Evolutionary conservation across 2,797 vertebrate genomes (phyloP).

Genomic region (Pseudochromis fuscus): DNA sequence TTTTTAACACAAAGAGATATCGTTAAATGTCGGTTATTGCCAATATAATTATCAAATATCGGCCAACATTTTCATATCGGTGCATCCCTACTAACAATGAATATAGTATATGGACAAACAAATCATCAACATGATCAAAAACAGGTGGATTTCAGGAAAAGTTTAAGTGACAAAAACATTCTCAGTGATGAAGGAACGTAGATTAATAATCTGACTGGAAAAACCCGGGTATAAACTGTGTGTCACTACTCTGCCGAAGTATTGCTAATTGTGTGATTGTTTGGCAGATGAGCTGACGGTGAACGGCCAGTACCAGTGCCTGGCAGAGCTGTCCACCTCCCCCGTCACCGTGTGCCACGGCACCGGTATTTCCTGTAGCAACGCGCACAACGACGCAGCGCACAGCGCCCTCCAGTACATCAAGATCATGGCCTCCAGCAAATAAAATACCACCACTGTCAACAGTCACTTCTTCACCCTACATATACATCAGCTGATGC

Average conservation of each 20-base stretch:
- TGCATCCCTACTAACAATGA: no score
- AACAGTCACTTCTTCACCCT: not conserved
- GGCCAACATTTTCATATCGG: no score
- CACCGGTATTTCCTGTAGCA: slow-evolving; percentile 88
- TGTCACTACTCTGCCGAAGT: not conserved
- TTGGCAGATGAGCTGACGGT: slow-evolving; percentile 88
- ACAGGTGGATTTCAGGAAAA: not conserved
- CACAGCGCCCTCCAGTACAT: slow-evolving; percentile 90
- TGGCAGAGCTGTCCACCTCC: slow-evolving; percentile 88
- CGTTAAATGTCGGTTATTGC: no score
- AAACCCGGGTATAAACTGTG: not conserved
- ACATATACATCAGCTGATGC: slow-evolving; percentile 26
- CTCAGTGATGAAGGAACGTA: not conserved
- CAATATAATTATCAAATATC: no score
- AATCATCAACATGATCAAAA: not conserved
- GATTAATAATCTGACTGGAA: not conserved
- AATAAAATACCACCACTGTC: slow-evolving; percentile 69
- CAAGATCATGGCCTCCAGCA: slow-evolving; percentile 85
- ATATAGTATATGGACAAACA: not conserved
- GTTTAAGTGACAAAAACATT: not conserved
- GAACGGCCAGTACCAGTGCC: slow-evolving; percentile 89
- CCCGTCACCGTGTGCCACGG: slow-evolving; percentile 89
- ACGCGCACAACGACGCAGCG: slow-evolving; percentile 87
- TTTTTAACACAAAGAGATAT: no score
- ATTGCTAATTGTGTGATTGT: slow-evolving; percentile 8